phyloP scores from a whole-genome alignment of 2,888 invertebrate genomes.

The Phoenoteleia sp. region DNA sequence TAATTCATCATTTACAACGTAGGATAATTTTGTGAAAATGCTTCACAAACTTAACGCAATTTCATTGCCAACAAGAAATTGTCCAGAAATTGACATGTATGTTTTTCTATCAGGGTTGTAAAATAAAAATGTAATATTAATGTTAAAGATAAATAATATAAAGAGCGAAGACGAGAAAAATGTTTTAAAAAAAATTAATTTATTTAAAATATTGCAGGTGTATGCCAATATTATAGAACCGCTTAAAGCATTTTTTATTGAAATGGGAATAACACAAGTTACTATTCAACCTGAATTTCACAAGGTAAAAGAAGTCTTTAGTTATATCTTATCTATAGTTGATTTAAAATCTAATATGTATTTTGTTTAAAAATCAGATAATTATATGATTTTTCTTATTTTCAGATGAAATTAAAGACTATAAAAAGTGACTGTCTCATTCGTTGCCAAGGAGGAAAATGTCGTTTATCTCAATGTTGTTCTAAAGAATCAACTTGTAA shows the following conservation, averaged over 20 bases:
- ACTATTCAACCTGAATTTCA: constrained; percentile 96
- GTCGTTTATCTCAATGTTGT: constrained; percentile 82
- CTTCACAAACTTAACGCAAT: no score
- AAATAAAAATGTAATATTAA: no score
- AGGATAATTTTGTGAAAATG: no score
- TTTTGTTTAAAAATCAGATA: not conserved
- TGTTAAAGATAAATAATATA: no score
- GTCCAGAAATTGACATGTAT: no score
- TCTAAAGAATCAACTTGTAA: constrained; percentile 76
- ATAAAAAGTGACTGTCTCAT: constrained; percentile 82
- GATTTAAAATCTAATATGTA: not conserved
- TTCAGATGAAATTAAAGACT: constrained; percentile 78
- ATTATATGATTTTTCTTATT: not conserved
- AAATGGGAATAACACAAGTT: constrained; percentile 94
- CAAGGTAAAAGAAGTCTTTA: constrained; percentile 81
- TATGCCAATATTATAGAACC: constrained; percentile 88
- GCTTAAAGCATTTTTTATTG: constrained; percentile 92
- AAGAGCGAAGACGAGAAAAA: no score
- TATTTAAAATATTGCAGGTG: constrained; percentile 84
- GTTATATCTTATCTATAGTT: constrained; percentile 11
- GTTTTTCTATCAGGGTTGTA: no score
- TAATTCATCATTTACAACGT: not conserved
- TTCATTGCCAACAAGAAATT: no score
- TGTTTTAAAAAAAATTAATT: constrained; percentile 1
- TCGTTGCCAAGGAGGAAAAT: constrained; percentile 82